Evolutionary conservation across 2,797 vertebrate species (phyloP).

Genomic region (Peromyscus melanophrys): DNA sequence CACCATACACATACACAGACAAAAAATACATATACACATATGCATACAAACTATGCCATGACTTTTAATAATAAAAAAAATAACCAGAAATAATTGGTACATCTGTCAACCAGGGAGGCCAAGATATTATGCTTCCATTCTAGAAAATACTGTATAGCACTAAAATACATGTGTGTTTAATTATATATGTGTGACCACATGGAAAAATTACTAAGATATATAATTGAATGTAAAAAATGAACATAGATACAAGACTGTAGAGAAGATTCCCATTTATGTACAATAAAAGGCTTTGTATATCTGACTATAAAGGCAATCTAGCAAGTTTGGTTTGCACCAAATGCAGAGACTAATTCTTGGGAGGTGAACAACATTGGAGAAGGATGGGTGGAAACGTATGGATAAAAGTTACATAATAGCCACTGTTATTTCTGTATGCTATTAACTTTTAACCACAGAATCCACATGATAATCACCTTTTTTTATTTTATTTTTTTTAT

Average conservation of each 20-base stretch:
- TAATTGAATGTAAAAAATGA: not conserved
- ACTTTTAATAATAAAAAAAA: not conserved
- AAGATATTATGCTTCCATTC: not conserved
- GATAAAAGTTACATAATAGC: not conserved
- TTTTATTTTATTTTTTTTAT: not conserved
- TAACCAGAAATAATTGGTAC: not conserved
- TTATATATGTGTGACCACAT: not conserved
- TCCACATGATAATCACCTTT: not conserved
- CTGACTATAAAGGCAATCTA: not conserved
- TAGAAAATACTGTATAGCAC: not conserved
- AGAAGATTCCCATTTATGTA: not conserved
- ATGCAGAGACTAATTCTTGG: not conserved
- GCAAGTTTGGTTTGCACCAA: not conserved
- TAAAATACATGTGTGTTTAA: not conserved
- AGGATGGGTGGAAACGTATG: not conserved
- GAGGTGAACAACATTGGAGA: not conserved
- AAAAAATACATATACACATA: not conserved
- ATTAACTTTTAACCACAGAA: not conserved
- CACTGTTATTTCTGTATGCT: not conserved
- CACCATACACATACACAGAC: not conserved
- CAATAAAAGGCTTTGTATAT: not conserved
- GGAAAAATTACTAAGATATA: not conserved
- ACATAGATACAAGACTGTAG: not conserved
- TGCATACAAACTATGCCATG: not conserved
- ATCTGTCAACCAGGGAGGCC: not conserved